Base-by-base conservation (phyloP, 2,888 invertebrate species). In the Lasioglossum figueresi region DNA sequence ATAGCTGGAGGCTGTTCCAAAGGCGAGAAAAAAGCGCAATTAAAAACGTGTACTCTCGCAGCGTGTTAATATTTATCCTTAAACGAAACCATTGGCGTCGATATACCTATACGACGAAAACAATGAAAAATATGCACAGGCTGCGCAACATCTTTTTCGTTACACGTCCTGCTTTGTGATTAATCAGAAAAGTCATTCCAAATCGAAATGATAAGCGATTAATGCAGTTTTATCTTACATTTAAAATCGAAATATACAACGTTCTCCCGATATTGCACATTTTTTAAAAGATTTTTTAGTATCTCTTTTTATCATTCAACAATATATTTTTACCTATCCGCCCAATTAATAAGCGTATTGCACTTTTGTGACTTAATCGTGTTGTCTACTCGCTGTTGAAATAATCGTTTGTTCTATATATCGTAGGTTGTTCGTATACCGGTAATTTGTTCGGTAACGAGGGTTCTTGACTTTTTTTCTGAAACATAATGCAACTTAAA, bases 1-100 rank as follows among this genome's bases (percentile, higher is more conserved):
- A 93, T 96, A 31, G 93, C 94, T 4, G 95, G 95, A 63, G 94
- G 94, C 73, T 96, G 96, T 90, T 94, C 94, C 16, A 79, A 93
- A 4, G 96, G 95, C 23, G 96, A 96, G 88, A 96, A 96, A 84
- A 96, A 96, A 89, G 96, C 96, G 10, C 96, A 96, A 91, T 95
- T 96, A 83, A 95, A 95, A 91, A 95, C 95, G 8, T 96, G 96
- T 88, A 95, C 95, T 37, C 89, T 94, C 83, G 91, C 95, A 66
- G 93, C 95, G 2, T 96, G 96, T 87, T 92, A 87, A 90, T 70
- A 82, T 14, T 37, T 66, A 73, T 45, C 78, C 14, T 4, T 52
- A 27, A 76, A 81, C 63, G n/a, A 16, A 63, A 31, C 14, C 14
- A 27, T 14, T 14, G 31, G 27, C 6, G 31, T 16, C 59, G 40